Conservation (phyloP, 1,140 invertebrate genomes). For the Neuroterus valhalla region DNA sequence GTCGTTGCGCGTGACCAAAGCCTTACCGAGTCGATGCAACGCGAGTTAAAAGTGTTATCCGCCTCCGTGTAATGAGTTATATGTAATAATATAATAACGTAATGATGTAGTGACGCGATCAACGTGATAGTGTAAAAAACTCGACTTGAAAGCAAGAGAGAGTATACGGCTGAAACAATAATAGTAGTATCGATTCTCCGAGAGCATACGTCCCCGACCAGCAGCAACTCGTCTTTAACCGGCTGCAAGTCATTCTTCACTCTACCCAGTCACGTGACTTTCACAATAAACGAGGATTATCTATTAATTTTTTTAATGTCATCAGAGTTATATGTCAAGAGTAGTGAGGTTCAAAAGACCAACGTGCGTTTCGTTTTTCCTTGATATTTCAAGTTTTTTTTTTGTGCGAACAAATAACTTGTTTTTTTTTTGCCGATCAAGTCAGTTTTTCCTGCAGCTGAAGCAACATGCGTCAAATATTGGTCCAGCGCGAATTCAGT, state of each 20-base stretch:
- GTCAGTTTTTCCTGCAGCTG: neutral
- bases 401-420: neutral
- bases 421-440: neutral
- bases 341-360: no score
- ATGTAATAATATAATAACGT: constrained; percentile 4
- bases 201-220: constrained; percentile 27
- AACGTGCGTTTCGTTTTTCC: no score
- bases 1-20: constrained; percentile 63
- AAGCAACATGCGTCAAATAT: no score
- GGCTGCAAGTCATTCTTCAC: constrained; percentile 21
- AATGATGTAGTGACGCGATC: neutral
- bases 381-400: no score
- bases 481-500: no score
- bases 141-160: neutral
- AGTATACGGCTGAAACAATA: constrained; percentile 25
- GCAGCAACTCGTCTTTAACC: constrained; percentile 14
- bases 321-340: neutral
- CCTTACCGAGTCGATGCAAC: constrained; percentile 47
- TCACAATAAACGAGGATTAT: neutral
- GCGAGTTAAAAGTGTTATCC: constrained; percentile 29
- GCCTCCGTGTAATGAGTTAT: constrained; percentile 33
- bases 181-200: constrained; percentile 23
- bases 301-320: neutral
- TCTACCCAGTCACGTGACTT: neutral
- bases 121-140: neutral